A percentile compares a stretch with the other conserved stretches of the same genome.
These are phyloP conservation scores for Himalopsyche japonica DNA, from an alignment of 2,888 invertebrate species.

Conservation along the genomic window DNA sequence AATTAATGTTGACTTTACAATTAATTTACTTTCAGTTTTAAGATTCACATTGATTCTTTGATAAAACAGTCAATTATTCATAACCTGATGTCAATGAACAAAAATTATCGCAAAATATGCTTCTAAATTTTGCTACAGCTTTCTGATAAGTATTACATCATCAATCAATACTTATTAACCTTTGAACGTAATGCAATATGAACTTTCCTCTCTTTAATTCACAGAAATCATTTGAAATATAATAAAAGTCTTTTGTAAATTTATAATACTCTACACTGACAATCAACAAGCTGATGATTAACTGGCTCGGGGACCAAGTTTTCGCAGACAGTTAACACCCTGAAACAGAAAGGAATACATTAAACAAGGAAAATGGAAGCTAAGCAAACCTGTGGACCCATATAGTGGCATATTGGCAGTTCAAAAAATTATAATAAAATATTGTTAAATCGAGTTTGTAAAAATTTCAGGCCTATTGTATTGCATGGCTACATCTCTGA, in stretches of 20 bases:
- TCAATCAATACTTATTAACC: background rate
- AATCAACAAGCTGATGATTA: conserved; percentile 43
- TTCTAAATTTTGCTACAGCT: background rate
- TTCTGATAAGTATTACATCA: background rate
- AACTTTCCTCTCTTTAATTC: background rate
- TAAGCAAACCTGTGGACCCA: no score
- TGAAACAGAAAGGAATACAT: conserved; percentile 45
- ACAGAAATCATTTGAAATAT: background rate
- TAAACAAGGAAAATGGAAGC: background rate
- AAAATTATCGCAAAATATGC: background rate
- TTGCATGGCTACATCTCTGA: no score
- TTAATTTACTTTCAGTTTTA: no score
- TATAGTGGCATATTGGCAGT: no score
- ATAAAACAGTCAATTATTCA: background rate
- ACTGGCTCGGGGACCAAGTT: conserved; percentile 57
- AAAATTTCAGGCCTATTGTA: no score
- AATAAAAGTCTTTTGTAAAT: background rate
- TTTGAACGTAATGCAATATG: background rate
- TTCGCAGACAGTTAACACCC: conserved; percentile 56
- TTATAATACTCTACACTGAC: background rate
- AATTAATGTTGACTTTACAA: no score
- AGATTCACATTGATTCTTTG: background rate
- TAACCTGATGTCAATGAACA: background rate
- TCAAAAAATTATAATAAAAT: no score
- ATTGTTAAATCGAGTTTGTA: no score